Evolutionary conservation across 2,113 vertebrate genomes (phyloP).

Genomic region (Suricata suricatta): DNA sequence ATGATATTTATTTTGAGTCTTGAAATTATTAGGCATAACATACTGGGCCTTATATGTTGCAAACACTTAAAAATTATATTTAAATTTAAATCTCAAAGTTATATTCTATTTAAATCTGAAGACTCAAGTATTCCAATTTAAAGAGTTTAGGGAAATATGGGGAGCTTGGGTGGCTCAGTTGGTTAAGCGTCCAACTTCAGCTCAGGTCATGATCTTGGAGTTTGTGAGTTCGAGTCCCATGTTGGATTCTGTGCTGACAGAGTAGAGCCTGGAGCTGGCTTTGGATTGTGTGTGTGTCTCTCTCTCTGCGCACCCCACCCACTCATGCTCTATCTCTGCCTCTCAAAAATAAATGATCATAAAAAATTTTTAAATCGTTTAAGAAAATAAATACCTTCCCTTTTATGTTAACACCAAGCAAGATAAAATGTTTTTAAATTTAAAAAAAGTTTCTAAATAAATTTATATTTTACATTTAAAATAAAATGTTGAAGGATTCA

Average conservation of each 20-base stretch:
- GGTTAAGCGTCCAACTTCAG: no score
- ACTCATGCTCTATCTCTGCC: no score
- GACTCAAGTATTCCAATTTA: background rate
- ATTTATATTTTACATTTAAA: background rate
- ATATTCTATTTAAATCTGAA: background rate
- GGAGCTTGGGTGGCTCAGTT: no score
- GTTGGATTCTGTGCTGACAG: no score
- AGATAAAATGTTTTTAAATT: background rate
- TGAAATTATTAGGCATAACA: background rate
- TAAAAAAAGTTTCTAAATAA: background rate
- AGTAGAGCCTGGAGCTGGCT: no score
- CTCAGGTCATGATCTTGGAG: no score
- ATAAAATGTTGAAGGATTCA: background rate
- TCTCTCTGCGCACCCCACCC: no score
- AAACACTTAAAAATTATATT: slow-evolving; percentile 8
- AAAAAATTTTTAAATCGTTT: no score
- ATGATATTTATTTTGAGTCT: background rate
- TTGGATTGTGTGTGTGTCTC: no score
- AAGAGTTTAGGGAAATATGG: background rate
- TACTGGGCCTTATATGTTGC: background rate
- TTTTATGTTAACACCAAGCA: background rate
- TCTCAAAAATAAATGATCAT: no score
- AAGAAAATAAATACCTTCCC: background rate
- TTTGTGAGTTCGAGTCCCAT: no score
- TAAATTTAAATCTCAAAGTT: no score